phyloP scores from a whole-genome alignment of 2,888 invertebrate genomes.

The Polyploca ridens region DNA sequence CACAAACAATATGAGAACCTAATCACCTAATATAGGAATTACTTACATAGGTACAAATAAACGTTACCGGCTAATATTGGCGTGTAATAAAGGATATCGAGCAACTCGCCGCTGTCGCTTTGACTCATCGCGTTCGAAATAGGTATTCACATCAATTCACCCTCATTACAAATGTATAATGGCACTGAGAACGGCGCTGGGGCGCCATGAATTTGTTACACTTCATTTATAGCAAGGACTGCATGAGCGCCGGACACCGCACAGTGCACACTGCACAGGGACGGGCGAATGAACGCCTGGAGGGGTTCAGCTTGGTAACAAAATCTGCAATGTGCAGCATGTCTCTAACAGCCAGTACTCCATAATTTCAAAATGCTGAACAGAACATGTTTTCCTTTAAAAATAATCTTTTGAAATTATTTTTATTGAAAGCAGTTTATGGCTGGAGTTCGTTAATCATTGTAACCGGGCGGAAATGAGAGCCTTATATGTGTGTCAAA shows the following conservation, averaged over 20 bases:
- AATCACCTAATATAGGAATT: not conserved
- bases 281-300: not conserved
- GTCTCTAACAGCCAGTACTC: no score
- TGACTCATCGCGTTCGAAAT: not conserved
- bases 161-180: not conserved
- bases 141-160: constrained; percentile 3
- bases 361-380: not conserved
- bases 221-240: not conserved
- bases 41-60: no score
- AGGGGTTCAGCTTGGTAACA: not conserved
- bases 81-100: not conserved
- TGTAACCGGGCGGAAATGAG: constrained; percentile 23
- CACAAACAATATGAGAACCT: not conserved
- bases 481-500: constrained; percentile 26
- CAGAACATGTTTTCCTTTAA: not conserved
- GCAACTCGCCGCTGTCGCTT: not conserved
- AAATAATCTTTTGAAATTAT: not conserved
- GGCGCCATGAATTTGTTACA: not conserved
- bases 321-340: not conserved
- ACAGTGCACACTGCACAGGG: not conserved
- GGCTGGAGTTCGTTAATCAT: constrained; percentile 19
- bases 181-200: not conserved
- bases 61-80: not conserved
- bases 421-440: constrained; percentile 1
- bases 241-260: not conserved